These are phyloP conservation scores for Cydia pomonella DNA, from an alignment of 1,140 invertebrate genomes.

Conservation along the genomic window DNA sequence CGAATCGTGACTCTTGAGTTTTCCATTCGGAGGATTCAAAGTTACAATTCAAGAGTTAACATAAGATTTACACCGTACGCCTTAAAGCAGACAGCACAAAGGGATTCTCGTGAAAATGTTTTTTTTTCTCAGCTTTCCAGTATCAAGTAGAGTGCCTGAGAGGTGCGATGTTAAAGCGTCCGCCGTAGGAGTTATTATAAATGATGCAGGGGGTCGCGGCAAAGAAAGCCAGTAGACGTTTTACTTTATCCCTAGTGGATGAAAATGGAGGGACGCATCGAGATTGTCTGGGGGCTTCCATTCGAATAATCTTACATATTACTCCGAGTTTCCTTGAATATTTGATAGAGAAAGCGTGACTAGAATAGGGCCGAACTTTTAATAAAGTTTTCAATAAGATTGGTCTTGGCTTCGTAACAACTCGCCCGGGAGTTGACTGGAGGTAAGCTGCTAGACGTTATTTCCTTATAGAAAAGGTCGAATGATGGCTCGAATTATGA, in stretches of 20 bases:
- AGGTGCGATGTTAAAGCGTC: constrained; percentile 58
- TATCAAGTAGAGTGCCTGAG: constrained; percentile 48
- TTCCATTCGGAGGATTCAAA: neutral
- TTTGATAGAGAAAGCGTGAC: constrained; percentile 42
- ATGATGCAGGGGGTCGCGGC: constrained; percentile 52
- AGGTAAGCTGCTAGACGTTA: neutral
- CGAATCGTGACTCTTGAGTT: no score
- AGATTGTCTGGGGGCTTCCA: constrained; percentile 36
- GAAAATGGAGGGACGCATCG: constrained; percentile 40
- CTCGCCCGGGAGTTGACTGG: neutral
- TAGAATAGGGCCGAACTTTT: constrained; percentile 39
- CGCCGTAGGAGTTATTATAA: constrained; percentile 56
- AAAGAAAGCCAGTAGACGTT: constrained; percentile 41
- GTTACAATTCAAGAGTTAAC: constrained; percentile 4
- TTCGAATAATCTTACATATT: constrained; percentile 43
- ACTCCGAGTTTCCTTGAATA: constrained; percentile 44
- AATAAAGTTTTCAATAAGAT: constrained; percentile 33
- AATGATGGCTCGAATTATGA: constrained; percentile 43
- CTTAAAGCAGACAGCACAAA: constrained; percentile 49
- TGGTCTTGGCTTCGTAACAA: constrained; percentile 4
- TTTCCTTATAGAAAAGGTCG: neutral
- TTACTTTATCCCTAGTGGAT: constrained; percentile 39
- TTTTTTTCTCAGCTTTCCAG: constrained; percentile 46
- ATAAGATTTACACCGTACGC: constrained; percentile 22
- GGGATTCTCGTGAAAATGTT: constrained; percentile 48